Evolutionary conservation across 2,888 invertebrate species (phyloP), one percentile per base, ranked within the genome.

Genomic region (Erpobdella octoculata): DNA sequence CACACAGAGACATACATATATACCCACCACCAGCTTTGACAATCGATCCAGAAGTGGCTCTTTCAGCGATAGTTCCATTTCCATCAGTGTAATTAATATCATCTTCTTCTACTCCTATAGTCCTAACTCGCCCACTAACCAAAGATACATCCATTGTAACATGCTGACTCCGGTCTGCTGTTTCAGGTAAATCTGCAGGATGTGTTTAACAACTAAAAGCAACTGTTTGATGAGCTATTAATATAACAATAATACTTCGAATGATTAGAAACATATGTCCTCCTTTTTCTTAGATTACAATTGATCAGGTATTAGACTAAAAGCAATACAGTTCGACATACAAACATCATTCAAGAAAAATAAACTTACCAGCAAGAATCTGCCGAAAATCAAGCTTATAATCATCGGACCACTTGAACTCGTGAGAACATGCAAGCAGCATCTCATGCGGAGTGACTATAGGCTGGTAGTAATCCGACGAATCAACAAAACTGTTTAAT

Each of bases 361-460:
- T n/a, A 59, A 21, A 25, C 4, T 70, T 74, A 75, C 89, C 89
- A 18, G 88, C 88, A 46, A 92, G 81, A 72, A 92, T 84, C 76
- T 89, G 86, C 78, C 89, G 87, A 79, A 90, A 93, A 80, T 93
- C 90, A 61, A 89, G 88, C 37, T 89, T 85, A 81, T 89, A 89
- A 61, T 85, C 83, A 3, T 86, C 83, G 53, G 81, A 82, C 84
- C 85, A 85, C 71, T 81, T 78, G 48, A 84, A 78, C 2, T 85
- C 64, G 84, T 88, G 81, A 85, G 85, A 84, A 65, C 89, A 83
- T 0, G 87, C 87, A 48, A 87, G 86, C 85, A 97, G 96, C 31
- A 96, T 86, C 84, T 98, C 97, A 82, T 89, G 93, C 0, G 94
- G 91, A 31, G 93, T 92, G 0, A 93, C 89, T 67, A 98, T 88